Evolutionary conservation across 2,113 vertebrate species (phyloP), one percentile per base, ranked within the genome.

Genomic region (Oncorhynchus mykiss): DNA sequence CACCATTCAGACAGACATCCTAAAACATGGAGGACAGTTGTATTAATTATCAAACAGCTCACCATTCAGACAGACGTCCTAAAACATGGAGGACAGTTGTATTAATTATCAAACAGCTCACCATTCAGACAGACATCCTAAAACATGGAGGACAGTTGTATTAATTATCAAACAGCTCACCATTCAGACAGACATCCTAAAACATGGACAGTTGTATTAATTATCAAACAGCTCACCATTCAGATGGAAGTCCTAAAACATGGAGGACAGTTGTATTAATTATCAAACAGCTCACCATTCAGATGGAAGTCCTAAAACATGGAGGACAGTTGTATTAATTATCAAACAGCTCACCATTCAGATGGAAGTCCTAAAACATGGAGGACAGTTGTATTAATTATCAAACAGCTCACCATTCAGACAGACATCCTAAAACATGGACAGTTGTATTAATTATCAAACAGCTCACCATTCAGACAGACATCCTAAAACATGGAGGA

Each of bases 121-220:
- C 1, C 34, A 1, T 39, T 39, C 1, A 39, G 34, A 39, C 1
- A 1, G 24, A 25, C 1, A 1, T 25, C 1, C 22, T 24, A 1
- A 24, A 24, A 24, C 22, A 24, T n/a, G 27, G 27, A 27, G 11
- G n/a, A n/a, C 27, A 27, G 27, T 27, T 27, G 27, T 3, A 27
- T n/a, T n/a, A n/a, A n/a, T n/a, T n/a, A 0, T 76, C 25, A 0
- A 45, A 45, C 39, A 45, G 0, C 39, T 45, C 39, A 2, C 39
- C 39, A 2, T 12, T 45, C 9, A 45, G 39, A 45, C 2, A 0
- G 39, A 45, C 12, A 16, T 54, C 0, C 13, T 51, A 51, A 16
- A 11, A 3, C 24, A 77, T 29, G 68, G n/a, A 64, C 8, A 13
- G 51, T 72, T 69, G 20, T 20, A 45, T 9, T 12, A 14, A 49